A percentile compares a stretch with the other conserved stretches of the same genome.
These are phyloP conservation scores for Chloropsis cyanopogon DNA, from an alignment of 2,113 vertebrate genomes.

Conservation along the genomic window DNA sequence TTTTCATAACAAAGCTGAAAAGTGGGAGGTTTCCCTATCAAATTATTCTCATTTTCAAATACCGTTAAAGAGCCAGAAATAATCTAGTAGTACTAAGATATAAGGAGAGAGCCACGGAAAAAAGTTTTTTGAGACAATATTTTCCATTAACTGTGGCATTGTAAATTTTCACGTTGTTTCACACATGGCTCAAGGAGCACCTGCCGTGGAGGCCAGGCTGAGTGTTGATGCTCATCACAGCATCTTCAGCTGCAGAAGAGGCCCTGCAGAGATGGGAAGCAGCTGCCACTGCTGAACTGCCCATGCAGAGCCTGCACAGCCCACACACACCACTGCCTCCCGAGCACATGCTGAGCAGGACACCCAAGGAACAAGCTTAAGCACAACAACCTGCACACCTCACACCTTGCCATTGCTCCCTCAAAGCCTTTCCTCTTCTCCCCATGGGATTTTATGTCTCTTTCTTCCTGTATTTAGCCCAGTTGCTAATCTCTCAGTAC, in stretches of 20 bases:
- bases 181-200: neutral
- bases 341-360: neutral
- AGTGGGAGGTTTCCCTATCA: neutral
- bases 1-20: neutral
- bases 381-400: neutral
- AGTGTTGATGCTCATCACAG: neutral
- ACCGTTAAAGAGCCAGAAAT: neutral
- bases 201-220: neutral
- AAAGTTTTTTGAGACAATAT: neutral
- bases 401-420: neutral
- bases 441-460: neutral
- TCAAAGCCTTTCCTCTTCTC: neutral
- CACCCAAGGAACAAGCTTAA: neutral
- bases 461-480: neutral
- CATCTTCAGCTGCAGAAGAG: neutral
- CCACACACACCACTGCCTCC: neutral
- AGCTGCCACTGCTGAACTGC: neutral
- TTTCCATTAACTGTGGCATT: neutral
- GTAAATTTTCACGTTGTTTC: fast-evolving
- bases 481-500: neutral
- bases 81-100: neutral
- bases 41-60: neutral
- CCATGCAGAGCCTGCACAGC: neutral
- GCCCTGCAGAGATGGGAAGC: neutral
- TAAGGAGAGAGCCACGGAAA: neutral